A percentile compares a stretch with the other conserved stretches of the same genome.
phyloP scores from a whole-genome alignment of 1,140 invertebrate genomes.

The Brachionus calyciflorus region DNA sequence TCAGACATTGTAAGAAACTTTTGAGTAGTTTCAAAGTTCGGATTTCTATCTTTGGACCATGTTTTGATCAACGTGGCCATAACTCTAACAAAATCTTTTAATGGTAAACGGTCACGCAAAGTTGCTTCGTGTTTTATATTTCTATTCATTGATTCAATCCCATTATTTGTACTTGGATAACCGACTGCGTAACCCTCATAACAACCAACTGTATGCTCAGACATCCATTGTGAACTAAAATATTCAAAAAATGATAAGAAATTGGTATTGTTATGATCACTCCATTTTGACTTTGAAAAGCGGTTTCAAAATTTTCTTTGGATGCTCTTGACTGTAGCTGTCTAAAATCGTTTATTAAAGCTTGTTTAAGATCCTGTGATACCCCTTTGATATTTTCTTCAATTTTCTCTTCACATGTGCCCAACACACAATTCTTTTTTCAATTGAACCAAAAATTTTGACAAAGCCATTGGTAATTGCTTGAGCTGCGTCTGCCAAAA shows the following conservation, averaged over 20 bases:
- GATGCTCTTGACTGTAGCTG: background rate
- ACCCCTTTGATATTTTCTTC: background rate
- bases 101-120: background rate
- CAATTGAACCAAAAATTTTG: too few species aligned
- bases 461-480: too few species aligned
- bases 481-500: too few species aligned
- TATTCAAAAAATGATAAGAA: background rate
- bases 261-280: background rate
- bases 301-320: background rate
- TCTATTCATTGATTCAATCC: background rate
- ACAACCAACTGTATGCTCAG: background rate
- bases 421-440: background rate
- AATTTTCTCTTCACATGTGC: constrained; percentile 12
- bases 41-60: background rate
- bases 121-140: background rate
- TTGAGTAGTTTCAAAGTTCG: background rate
- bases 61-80: background rate
- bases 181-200: background rate
- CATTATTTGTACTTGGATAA: constrained; percentile 19
- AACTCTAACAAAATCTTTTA: background rate
- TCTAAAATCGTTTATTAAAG: background rate
- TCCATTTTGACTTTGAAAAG: background rate
- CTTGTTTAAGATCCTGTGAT: background rate
- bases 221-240: background rate
- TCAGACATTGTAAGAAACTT: background rate